Evolutionary conservation across 2,113 vertebrate genomes (phyloP), one percentile per base, ranked within the genome.

Genomic region (Macquaria ambigua): DNA sequence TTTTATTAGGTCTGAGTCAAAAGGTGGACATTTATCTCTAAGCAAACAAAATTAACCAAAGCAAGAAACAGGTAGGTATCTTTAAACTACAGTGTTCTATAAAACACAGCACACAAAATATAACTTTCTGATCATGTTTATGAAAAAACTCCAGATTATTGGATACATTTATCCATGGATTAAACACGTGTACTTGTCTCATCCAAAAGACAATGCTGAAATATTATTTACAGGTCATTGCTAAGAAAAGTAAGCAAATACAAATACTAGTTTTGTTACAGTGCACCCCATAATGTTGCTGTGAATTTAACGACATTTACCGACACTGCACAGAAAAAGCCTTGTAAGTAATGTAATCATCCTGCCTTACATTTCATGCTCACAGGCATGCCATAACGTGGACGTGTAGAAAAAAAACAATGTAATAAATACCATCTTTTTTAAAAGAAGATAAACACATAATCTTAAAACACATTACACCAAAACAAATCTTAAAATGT

Each of bases 71-170:
- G 53, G 67, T 68, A 67, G 68, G 64, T 88, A 83, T 92, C 82
- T 89, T 62, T 87, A 91, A 84, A 92, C 91, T 93, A 94, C 89
- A 91, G 75, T 85, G 77, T 92, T 86, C 93, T 96, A 96, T 90
- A 94, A 95, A 96, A 95, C 93, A 94, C 91, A 93, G 80, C 95
- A 96, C 95, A 95, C 92, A 95, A 95, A 96, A 95, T 94, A 95
- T 86, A 95, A 91, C 84, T 89, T 93, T 93, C 91, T 89, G 84
- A 88, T 93, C 89, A 90, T 81, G 86, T 92, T 89, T 88, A 89
- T 91, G 83, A 92, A 89, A 93, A 84, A 94, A 89, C 62, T 81
- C 86, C 81, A 84, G 87, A 92, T 90, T 84, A 85, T 79, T 79
- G 73, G 77, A 90, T 90, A 91, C 85, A 90, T 79, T 67, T 52